Evolutionary conservation across 2,113 vertebrate genomes (phyloP).

Genomic region (Callipepla californica): DNA sequence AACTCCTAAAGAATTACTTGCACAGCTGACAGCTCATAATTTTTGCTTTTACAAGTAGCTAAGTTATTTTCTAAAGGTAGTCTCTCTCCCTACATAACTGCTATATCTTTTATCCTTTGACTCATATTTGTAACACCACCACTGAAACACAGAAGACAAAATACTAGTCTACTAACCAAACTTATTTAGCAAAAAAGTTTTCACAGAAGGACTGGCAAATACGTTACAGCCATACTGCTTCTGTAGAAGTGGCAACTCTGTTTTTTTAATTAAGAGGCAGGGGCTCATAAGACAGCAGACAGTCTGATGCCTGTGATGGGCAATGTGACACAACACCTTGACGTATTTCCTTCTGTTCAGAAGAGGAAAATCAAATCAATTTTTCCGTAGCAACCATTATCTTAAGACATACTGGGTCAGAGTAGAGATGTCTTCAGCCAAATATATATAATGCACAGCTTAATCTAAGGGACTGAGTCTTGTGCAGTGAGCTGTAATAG

Average conservation of each 20-base stretch:
- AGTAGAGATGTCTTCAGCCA: neutral
- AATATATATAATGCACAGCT: neutral
- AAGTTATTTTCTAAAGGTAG: neutral
- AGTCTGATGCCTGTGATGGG: neutral
- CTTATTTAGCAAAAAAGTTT: neutral
- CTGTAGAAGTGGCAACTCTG: neutral
- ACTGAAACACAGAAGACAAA: neutral
- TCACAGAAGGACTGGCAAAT: neutral
- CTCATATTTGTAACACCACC: neutral
- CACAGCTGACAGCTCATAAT: neutral
- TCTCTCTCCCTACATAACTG: neutral
- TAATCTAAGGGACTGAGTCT: neutral
- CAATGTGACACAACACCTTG: neutral
- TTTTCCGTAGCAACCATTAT: neutral
- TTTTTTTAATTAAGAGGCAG: too few species aligned
- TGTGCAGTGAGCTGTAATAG: neutral
- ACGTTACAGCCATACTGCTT: neutral
- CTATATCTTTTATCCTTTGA: neutral
- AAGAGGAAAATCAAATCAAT: neutral
- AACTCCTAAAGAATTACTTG: neutral
- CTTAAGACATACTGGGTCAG: neutral
- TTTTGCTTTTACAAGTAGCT: neutral
- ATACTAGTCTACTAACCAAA: neutral
- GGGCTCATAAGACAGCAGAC: neutral
- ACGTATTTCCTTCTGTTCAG: neutral